Conservation (phyloP, 2,888 invertebrate genomes). For the Mimachlamys varia region DNA sequence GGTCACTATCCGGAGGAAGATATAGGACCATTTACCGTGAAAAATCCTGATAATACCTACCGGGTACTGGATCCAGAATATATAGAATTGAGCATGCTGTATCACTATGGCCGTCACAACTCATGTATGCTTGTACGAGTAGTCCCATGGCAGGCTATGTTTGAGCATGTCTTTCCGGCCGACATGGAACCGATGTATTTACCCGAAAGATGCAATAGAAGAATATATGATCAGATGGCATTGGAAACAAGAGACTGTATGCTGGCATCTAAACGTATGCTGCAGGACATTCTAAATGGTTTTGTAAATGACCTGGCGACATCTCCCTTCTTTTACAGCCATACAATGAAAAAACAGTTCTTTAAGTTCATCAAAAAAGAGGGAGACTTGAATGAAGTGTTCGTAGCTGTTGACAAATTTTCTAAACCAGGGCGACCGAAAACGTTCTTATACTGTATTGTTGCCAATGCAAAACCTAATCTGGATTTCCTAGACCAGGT, state of each 20-base stretch:
- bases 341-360: neutral
- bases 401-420: constrained; percentile 6
- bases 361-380: neutral
- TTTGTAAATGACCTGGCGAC: neutral
- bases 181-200: neutral
- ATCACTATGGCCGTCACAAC: neutral
- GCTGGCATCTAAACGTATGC: neutral
- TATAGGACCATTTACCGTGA: neutral
- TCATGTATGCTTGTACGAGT: constrained; percentile 9
- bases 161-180: neutral
- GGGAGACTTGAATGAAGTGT: neutral
- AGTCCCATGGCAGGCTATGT: neutral
- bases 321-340: neutral
- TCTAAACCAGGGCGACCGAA: neutral
- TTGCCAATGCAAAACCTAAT: neutral
- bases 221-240: neutral
- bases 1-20: neutral
- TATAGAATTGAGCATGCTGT: neutral
- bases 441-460: neutral
- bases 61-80: neutral
- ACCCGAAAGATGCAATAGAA: neutral
- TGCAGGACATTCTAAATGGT: neutral
- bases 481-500: neutral
- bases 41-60: neutral
- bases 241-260: neutral